These are phyloP conservation scores for Percina caprodes DNA, from an alignment of 2,113 vertebrate species.

Conservation along the genomic window DNA sequence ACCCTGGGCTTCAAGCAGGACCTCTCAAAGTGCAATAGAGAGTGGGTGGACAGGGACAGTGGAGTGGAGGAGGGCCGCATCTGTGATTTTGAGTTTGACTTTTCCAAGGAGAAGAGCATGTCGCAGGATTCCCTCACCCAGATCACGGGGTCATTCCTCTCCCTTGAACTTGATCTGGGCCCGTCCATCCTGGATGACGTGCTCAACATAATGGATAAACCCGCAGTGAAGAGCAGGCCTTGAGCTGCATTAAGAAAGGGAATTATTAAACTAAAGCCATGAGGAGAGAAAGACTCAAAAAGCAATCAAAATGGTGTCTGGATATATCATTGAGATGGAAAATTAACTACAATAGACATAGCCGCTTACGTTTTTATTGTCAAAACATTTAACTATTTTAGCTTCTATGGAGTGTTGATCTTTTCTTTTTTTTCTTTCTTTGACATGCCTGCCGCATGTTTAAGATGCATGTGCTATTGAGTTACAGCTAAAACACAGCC, in stretches of 20 bases:
- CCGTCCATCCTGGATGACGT: conserved; percentile 98
- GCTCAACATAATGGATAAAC: conserved; percentile 97
- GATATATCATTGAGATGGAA: conserved; percentile 74
- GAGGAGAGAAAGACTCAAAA: conserved; percentile 62
- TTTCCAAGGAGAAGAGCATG: conserved; percentile 87
- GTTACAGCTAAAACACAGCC: conserved; percentile 72
- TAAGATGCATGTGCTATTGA: conserved; percentile 78
- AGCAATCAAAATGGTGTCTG: conserved; percentile 75
- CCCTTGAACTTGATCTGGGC: conserved; percentile 95
- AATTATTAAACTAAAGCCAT: conserved; percentile 66
- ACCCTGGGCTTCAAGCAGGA: conserved; percentile 88
- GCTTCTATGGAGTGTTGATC: conserved; percentile 74
- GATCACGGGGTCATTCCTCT: conserved; percentile 92
- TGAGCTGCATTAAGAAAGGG: conserved; percentile 72
- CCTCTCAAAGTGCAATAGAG: conserved; percentile 86
- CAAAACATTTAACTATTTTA: conserved; percentile 75
- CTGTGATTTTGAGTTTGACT: conserved; percentile 85
- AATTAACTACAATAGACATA: conserved; percentile 69
- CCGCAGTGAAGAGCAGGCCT: conserved; percentile 76
- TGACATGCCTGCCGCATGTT: conserved; percentile 74
- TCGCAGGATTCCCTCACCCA: conserved; percentile 92
- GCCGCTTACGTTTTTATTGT: conserved; percentile 76
- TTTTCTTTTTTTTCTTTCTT: conserved; percentile 41
- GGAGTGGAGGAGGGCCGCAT: conserved; percentile 88
- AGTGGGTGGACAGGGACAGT: conserved; percentile 90